Evolutionary conservation across 2,888 invertebrate species (phyloP), one percentile per base, ranked within the genome.

Genomic region (Cacoxenus indagator): DNA sequence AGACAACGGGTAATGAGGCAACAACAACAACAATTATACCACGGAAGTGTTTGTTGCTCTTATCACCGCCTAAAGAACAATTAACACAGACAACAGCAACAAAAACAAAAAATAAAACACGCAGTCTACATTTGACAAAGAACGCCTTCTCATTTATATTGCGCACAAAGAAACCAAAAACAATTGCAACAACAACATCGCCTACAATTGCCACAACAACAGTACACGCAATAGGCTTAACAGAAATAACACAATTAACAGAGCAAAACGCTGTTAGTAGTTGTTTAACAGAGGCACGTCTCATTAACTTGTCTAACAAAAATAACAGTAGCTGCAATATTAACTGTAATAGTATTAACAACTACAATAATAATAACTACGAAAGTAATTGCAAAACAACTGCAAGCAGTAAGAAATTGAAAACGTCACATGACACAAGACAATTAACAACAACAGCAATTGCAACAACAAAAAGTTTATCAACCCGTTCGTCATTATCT

Each of bases 81-180:
- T 43, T 46, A 46, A 59, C 70, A 70, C 70, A 72, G 73, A 64
- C 74, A 72, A 61, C 68, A 59, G 69, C 70, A 64, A 71, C 73
- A 45, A 69, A 68, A 11, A 59, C 62, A 22, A 80, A 57, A 81
- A 81, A 59, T 77, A 83, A 57, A 83, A 81, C 48, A 70, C 71
- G 79, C 22, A 72, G 79, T 61, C 70, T 80, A 83, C 43, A 80
- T 75, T 80, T 66, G 73, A 59, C 57, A 71, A 55, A 24, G 62
- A 59, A 69, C 70, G 61, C 70, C 69, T 59, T 74, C 69, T 75
- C 83, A 64, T 85, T 84, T 70, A 71, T 84, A 64, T 71, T 82
- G 72, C 84, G 83, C 71, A 77, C 76, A 69, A 83, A 83, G 71
- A 85, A 82, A 65, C 75, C 85, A 67, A 84, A 83, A 73, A 75